phyloP scores from a whole-genome alignment of 2,113 vertebrate genomes.

The Peromyscus californicus region DNA sequence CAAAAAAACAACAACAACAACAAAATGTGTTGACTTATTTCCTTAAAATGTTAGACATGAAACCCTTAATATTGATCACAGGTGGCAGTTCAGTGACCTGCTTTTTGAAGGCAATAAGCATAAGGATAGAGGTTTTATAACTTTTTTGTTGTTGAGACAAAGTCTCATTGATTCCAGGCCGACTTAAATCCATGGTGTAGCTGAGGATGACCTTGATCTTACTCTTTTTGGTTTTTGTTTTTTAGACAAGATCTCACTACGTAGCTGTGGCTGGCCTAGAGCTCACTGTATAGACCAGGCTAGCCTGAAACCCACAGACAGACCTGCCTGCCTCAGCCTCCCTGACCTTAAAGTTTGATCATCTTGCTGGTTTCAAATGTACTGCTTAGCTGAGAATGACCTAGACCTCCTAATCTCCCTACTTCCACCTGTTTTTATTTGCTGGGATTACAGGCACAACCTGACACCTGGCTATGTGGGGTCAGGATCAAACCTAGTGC shows the following conservation, averaged over 20 bases:
- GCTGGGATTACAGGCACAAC: background rate
- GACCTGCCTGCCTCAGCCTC: background rate
- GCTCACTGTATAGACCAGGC: background rate
- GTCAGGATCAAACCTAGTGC: background rate
- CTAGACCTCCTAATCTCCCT: background rate
- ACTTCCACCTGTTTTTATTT: background rate
- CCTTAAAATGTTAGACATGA: conserved; percentile 28
- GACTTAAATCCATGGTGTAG: background rate
- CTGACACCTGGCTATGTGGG: background rate
- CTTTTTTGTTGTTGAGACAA: background rate
- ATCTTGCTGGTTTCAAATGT: background rate
- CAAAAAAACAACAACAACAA: too few species aligned
- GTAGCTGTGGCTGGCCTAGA: background rate
- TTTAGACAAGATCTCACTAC: background rate
- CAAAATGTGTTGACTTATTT: background rate
- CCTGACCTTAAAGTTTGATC: background rate
- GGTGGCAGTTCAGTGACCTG: background rate
- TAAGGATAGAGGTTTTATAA: background rate
- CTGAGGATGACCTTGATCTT: background rate
- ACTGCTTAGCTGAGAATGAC: background rate
- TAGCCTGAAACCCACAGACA: background rate
- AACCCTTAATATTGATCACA: background rate
- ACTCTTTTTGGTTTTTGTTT: background rate
- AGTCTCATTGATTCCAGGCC: background rate
- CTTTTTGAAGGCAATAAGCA: background rate